Percentiles rank a stretch among this genome's conserved stretches.
phyloP scores from a whole-genome alignment of 2,113 vertebrate genomes.

The Oplegnathus fasciatus region DNA sequence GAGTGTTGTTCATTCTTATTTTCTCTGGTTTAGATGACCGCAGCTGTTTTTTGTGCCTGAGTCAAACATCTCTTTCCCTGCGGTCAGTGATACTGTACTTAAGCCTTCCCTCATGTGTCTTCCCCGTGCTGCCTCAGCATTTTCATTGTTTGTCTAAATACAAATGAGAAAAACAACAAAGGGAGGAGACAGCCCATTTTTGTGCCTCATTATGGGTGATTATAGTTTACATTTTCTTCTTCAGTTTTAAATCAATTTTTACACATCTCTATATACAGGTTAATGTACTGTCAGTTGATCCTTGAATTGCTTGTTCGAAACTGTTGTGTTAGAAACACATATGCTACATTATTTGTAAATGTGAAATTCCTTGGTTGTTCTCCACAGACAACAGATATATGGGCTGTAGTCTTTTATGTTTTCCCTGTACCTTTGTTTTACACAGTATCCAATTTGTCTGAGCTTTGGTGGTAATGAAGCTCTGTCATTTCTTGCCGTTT shows the following conservation, averaged over 20 bases:
- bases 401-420: not conserved
- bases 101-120: constrained; percentile 27
- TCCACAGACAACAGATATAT: not conserved
- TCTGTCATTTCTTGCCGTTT: not conserved
- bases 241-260: not conserved
- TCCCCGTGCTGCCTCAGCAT: constrained; percentile 51
- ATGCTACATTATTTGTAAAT: not conserved
- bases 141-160: constrained; percentile 31
- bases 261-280: not conserved
- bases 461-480: not conserved
- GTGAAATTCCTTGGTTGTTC: not conserved
- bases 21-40: constrained; percentile 32
- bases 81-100: constrained; percentile 38
- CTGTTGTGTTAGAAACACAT: not conserved
- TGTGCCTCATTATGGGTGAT: not conserved
- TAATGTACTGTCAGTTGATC: not conserved
- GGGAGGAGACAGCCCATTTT: not conserved
- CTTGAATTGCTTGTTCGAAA: too few relatives aligned
- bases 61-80: constrained; percentile 44
- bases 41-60: constrained; percentile 38
- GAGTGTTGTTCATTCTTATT: constrained; percentile 15
- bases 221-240: not conserved
- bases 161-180: constrained; percentile 7
- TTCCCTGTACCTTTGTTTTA: not conserved
- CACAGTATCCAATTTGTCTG: not conserved